Evolutionary conservation across 2,113 vertebrate genomes (phyloP), one percentile per base, ranked within the genome.

Genomic region (Poicephalus gulielmi): DNA sequence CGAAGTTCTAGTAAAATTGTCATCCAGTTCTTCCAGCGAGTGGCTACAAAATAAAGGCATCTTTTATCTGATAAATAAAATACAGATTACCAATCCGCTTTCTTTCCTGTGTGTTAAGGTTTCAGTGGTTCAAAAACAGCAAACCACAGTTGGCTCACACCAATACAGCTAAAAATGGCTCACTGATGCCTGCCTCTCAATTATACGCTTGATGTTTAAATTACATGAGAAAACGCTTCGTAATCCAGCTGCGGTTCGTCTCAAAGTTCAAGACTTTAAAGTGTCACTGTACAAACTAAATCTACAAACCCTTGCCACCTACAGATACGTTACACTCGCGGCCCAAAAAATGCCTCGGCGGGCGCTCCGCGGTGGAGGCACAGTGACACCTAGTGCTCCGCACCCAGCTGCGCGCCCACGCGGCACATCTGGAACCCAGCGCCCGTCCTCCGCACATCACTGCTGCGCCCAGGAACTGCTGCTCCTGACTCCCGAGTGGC

Each of bases 341-440:
- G 97, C 95, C 98, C 83, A 96, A 98, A 97, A 97, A 95, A 5
- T 98, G 98, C 92, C 55, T 67, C 0, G 37, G 86, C 20, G 5
- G 94, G 31, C 4, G 83, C 68, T 25, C 16, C 68, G 19, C 31
- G 19, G 79, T 78, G 44, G 97, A 95, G 86, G 80, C 89, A 92
- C 94, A 98, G 95, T 97, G 97, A 96, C 97, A 98, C 74, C 98
- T 98, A 95, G 97, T 63, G 71, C 81, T 11, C 52, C 2, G 27
- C 62, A 4, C 16, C 78, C 95, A 89, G 90, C 74, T 82, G 80
- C 6, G 5, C 0, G 2, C 35, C 41, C 27, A 55, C 47, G 13
- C 50, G 0, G 14, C 90, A 74, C 92, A 88, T 44, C 95, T 91
- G 94, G 33, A 44, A 22, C 80, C 83, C 4, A 22, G 10, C 0